These are phyloP conservation scores for Lophochroa leadbeateri DNA, from an alignment of 2,113 vertebrate genomes.

Conservation along the genomic window DNA sequence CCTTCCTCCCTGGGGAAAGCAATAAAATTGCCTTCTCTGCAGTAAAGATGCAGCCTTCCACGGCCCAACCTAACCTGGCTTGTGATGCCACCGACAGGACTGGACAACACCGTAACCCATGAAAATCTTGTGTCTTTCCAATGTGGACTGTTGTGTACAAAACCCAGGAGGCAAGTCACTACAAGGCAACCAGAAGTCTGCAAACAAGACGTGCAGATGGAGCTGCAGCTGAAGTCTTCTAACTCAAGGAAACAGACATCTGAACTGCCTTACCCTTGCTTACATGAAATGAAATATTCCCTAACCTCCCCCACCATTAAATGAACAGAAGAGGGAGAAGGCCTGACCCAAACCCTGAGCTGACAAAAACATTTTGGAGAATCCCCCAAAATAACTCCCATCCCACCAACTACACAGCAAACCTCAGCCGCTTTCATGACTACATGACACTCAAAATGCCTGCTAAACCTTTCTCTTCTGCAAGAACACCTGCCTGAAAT, in stretches of 20 bases:
- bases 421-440: neutral
- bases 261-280: neutral
- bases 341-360: neutral
- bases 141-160: neutral
- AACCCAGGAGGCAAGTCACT: neutral
- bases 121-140: neutral
- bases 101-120: fast-evolving
- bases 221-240: neutral
- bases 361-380: neutral
- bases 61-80: neutral
- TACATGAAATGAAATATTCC: neutral
- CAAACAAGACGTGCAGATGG: fast-evolving
- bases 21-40: neutral
- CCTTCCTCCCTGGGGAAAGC: neutral
- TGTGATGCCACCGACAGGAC: fast-evolving
- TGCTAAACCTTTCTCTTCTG: neutral
- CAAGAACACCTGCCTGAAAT: neutral
- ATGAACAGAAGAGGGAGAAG: neutral
- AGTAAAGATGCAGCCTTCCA: neutral
- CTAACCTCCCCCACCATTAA: neutral
- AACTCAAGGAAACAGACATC: neutral
- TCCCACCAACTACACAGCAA: neutral
- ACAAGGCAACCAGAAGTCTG: neutral
- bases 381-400: neutral
- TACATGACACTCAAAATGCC: neutral